Base-by-base conservation (phyloP, 53 echinoderm and acorn worm genomes). In the Astropecten irregularis region DNA sequence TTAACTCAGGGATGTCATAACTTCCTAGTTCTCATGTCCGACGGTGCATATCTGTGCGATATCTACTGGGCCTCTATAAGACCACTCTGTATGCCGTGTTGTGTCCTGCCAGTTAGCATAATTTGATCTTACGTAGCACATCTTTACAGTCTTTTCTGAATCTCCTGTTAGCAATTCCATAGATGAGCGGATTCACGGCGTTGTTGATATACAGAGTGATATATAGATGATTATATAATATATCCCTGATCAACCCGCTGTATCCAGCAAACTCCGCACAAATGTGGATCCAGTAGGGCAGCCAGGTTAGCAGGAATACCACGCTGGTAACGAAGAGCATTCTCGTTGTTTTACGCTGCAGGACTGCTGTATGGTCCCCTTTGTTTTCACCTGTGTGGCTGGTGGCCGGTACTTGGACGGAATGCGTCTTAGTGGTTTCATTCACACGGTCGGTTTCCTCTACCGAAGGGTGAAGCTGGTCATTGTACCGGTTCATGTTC, bases 321-420 rank as follows among this genome's bases (percentile, higher is more conserved):
- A 49, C 69, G 49, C 69, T 69, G 59, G 31, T 30, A 14, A 58
- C 30, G 59, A 58, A 58, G n/a, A 58, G 5, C 59, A 58, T 58
- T 2, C 19, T 30, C 11, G n/a, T n/a, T n/a, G n/a, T n/a, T n/a
- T n/a, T n/a, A n/a, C n/a, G n/a, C n/a, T n/a, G n/a, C n/a, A n/a
- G 59, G n/a, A n/a, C n/a, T n/a, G n/a, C n/a, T n/a, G n/a, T n/a
- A n/a, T n/a, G n/a, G 2, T 56, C 25, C 23, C n/a, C n/a, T n/a
- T 69, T 14, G 69, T 69, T 18, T 49, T 69, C 30, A 47, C 15
- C 32, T 69, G 48, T 13, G 49, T 18, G 69, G 16, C 31, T 6
- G 69, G 1, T 11, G 54, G n/a, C n/a, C n/a, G n/a, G n/a, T n/a
- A n/a, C 22, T 5, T 22, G 2, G 42, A 42, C 42, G 51, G 18